Base-by-base conservation (phyloP, 2,113 vertebrate genomes). In the Scophthalmus maximus region DNA sequence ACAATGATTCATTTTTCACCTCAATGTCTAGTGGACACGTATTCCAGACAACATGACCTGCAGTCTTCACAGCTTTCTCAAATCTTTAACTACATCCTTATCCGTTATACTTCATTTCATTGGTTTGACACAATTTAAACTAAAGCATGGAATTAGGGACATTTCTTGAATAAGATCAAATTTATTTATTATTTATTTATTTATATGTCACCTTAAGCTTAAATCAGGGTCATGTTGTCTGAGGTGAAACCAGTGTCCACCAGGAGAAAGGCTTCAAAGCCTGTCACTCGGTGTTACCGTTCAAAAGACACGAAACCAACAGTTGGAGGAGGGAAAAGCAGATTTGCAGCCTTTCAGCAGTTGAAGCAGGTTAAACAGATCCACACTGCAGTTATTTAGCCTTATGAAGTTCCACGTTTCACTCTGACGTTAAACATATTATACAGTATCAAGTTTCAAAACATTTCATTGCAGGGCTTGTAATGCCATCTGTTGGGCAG, bases 321-420 rank as follows among this genome's bases (percentile, higher is more conserved):
- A 3, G 26, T 52, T 44, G 14, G 2, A 69, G 34, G 14, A 5
- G 22, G 22, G 44, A 76, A 64, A 22, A 46, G 38, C 14, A 60
- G 8, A 56, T 57, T 52, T 70, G 64, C 60, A 85, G 76, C 58
- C 42, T 53, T 40, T 75, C 6, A 69, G 38, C 32, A 70, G 38
- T 22, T 52, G 18, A 75, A 72, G 68, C 81, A 59, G 23, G 44
- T 63, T 67, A 61, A 76, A 57, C 15, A 71, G 79, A 81, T 72
- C 74, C 22, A 87, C 70, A 74, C 53, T 90, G 84, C 88, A 89
- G 86, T 34, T 84, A 81, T 80, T 69, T 22, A 2, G 6, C 23
- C 2, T 25, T 23, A 42, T 22, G 2, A 36, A 60, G 68, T 58
- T 59, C n/a, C 4, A 25, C 17, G 14, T 23, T 56, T 56, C 9